A percentile compares a stretch with the other conserved stretches of the same genome.
Conservation (phyloP, 2,888 invertebrate species). For the Morpho deidamia region DNA sequence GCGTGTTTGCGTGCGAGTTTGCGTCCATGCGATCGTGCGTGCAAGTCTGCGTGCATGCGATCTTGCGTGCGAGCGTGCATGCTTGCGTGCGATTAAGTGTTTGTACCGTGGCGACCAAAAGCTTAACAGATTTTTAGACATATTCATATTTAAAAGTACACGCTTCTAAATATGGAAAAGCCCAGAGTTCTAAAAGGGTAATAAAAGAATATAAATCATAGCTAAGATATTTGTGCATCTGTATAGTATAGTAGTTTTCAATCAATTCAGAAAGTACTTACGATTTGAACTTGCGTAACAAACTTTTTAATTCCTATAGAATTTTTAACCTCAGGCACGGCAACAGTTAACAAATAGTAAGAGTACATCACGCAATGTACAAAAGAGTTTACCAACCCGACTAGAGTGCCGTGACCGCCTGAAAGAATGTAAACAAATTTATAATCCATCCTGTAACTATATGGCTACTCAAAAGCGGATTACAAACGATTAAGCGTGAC, state of each 20-base stretch:
- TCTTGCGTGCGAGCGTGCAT: not conserved
- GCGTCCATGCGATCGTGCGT: not conserved
- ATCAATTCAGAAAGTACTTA: conserved; percentile 35
- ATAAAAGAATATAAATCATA: too few species aligned
- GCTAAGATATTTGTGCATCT: too few species aligned
- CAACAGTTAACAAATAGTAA: conserved; percentile 86
- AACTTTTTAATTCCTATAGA: conserved; percentile 89
- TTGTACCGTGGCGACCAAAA: too few species aligned
- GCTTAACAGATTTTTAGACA: too few species aligned
- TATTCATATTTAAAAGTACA: too few species aligned
- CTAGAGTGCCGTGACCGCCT: conserved; percentile 81
- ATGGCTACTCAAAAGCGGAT: too few species aligned
- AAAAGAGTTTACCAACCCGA: conserved; percentile 82
- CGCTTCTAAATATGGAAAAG: too few species aligned
- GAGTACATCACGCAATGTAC: conserved; percentile 89
- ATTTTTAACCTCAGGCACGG: conserved; percentile 81
- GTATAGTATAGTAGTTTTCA: too few species aligned
- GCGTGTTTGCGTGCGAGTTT: not conserved
- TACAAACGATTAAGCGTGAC: too few species aligned
- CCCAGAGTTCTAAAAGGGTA: too few species aligned
- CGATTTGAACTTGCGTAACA: conserved; percentile 88
- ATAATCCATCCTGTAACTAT: not conserved
- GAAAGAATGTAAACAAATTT: conserved; percentile 23
- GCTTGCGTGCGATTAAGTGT: too few species aligned
- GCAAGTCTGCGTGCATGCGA: not conserved